phyloP scores from a whole-genome alignment of 2,797 vertebrate genomes.

The Cheirogaleus major region DNA sequence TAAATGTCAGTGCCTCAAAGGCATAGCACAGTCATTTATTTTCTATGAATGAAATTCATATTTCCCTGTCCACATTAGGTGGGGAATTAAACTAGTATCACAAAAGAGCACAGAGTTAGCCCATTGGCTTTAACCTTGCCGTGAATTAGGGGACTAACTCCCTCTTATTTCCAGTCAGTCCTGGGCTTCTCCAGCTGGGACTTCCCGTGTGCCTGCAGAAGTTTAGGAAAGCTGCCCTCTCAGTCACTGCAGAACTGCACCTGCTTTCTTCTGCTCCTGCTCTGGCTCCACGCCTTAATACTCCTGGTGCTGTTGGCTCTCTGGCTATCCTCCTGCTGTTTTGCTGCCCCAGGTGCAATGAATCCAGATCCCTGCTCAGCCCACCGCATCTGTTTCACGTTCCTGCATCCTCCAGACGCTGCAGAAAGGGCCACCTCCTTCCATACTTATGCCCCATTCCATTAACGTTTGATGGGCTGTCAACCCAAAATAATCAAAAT shows the following conservation, averaged over 20 bases:
- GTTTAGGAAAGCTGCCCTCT: too few relatives aligned
- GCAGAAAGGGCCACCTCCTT: neutral
- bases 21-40: neutral
- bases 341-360: neutral
- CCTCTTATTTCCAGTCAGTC: neutral
- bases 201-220: too few relatives aligned
- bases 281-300: too few relatives aligned
- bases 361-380: neutral
- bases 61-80: neutral
- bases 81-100: too few relatives aligned
- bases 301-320: too few relatives aligned
- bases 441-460: fast-evolving
- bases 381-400: neutral
- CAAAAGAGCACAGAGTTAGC: neutral
- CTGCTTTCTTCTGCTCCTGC: too few relatives aligned
- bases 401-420: too few relatives aligned
- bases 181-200: neutral
- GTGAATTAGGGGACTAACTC: neutral
- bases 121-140: neutral
- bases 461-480: neutral
- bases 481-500: too few relatives aligned
- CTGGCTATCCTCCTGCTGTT: too few relatives aligned
- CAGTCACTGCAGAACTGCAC: neutral
- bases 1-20: neutral
- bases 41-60: neutral